Percentiles rank a stretch among this genome's conserved stretches.
These are phyloP conservation scores for Anthoptus insignis DNA, from an alignment of 2,888 invertebrate species.

Conservation along the genomic window DNA sequence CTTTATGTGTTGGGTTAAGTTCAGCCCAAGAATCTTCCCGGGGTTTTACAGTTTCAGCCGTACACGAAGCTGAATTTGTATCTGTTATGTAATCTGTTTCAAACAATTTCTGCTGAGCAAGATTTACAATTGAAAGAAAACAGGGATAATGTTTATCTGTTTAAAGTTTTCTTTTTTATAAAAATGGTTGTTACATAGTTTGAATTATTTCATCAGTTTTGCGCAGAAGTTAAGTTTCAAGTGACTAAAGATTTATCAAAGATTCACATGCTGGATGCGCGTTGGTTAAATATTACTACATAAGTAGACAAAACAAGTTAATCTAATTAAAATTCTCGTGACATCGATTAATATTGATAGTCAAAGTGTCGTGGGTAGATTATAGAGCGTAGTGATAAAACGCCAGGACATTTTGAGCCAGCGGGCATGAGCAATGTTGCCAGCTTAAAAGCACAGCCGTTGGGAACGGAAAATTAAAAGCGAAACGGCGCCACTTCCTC, in stretches of 20 bases:
- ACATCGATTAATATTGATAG: neutral
- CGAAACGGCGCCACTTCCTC: conserved; percentile 71
- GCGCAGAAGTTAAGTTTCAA: neutral
- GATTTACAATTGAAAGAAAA: conserved; percentile 2
- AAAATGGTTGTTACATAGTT: no score
- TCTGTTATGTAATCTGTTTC: conserved; percentile 18
- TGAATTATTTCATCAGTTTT: no score
- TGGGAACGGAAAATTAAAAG: conserved; percentile 85
- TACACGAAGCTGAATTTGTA: conserved; percentile 3
- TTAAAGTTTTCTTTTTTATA: no score
- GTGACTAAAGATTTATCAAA: no score
- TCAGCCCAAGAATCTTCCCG: conserved; percentile 65
- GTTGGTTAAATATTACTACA: no score
- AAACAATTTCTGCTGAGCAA: conserved; percentile 1
- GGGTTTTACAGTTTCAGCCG: conserved; percentile 7
- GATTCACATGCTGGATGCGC: no score
- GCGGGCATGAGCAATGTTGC: conserved; percentile 13
- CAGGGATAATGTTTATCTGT: neutral
- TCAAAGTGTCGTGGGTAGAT: neutral
- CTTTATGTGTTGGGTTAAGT: conserved; percentile 71
- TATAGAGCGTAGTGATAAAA: neutral
- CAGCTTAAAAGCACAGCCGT: conserved; percentile 56
- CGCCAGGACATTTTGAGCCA: conserved; percentile 16
- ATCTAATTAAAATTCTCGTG: neutral
- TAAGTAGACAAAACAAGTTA: no score